A percentile compares a stretch with the other conserved stretches of the same genome.
These are phyloP conservation scores for Triplophysa bombifrons DNA, from an alignment of 2,797 vertebrate species.

Conservation along the genomic window DNA sequence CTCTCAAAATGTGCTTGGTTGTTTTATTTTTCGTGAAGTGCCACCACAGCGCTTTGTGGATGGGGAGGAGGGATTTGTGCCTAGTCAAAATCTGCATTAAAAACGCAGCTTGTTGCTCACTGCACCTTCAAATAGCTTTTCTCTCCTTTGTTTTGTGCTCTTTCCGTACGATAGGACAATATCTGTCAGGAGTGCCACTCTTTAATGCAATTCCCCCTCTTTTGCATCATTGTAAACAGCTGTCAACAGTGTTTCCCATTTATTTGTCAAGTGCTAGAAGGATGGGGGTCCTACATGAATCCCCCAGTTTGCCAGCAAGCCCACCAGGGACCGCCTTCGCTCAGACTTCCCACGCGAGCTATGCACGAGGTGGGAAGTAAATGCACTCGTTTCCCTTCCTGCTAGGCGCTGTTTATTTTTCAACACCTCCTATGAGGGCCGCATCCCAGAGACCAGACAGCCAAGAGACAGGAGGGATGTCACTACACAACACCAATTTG, in stretches of 20 bases:
- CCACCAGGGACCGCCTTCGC: conserved; percentile 45
- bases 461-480: conserved; percentile 63
- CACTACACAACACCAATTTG: conserved; percentile 56
- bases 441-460: conserved; percentile 60
- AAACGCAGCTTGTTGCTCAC: conserved; percentile 40
- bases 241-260: conserved; percentile 75
- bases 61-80: conserved; percentile 24
- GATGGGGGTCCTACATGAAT: conserved; percentile 61
- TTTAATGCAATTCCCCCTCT: conserved; percentile 69
- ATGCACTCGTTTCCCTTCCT: conserved; percentile 64
- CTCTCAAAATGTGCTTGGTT: conserved; percentile 38
- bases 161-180: conserved; percentile 66
- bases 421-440: conserved; percentile 75
- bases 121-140: conserved; percentile 51
- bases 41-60: conserved; percentile 61
- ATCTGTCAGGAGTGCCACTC: conserved; percentile 68
- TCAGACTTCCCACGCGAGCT: conserved; percentile 51
- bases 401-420: conserved; percentile 66
- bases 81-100: conserved; percentile 23
- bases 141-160: conserved; percentile 54
- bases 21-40: conserved; percentile 44
- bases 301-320: conserved; percentile 59
- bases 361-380: conserved; percentile 71
- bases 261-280: conserved; percentile 73
- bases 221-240: conserved; percentile 66